Evolutionary conservation across 2,888 invertebrate genomes (phyloP).

Genomic region (Rhingia campestris): DNA sequence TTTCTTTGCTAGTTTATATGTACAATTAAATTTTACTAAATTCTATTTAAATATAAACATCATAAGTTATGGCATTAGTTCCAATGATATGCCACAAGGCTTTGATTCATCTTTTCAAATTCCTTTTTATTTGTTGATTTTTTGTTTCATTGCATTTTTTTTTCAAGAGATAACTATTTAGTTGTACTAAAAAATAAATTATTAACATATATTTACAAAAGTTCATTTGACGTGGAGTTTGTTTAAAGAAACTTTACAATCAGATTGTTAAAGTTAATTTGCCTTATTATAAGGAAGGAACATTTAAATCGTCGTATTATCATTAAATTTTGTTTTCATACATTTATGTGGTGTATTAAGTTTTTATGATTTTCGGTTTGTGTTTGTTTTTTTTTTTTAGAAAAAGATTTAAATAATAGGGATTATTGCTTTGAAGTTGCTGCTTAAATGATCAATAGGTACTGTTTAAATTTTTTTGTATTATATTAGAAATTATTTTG

Average conservation of each 20-base stretch:
- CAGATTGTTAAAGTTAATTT: slow-evolving; percentile 70
- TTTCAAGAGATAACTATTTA: slow-evolving; percentile 41
- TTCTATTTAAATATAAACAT: slow-evolving; percentile 63
- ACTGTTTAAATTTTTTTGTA: not conserved
- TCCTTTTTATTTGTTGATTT: slow-evolving; percentile 18
- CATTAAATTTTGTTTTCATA: slow-evolving; percentile 42
- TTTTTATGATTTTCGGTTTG: not conserved
- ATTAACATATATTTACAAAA: slow-evolving; percentile 65
- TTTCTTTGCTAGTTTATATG: slow-evolving; percentile 17
- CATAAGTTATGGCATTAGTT: slow-evolving; percentile 62
- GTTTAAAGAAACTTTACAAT: slow-evolving; percentile 67
- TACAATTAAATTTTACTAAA: slow-evolving; percentile 59
- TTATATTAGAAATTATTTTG: too few relatives aligned
- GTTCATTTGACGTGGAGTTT: slow-evolving; percentile 39
- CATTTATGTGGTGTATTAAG: slow-evolving; percentile 34
- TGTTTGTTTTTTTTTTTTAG: slow-evolving; percentile 15
- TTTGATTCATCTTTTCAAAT: slow-evolving; percentile 15
- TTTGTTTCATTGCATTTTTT: slow-evolving; percentile 15
- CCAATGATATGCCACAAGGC: slow-evolving; percentile 43
- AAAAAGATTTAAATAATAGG: slow-evolving; percentile 29
- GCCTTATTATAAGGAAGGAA: slow-evolving; percentile 74
- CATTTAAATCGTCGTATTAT: slow-evolving; percentile 73
- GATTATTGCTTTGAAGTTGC: slow-evolving; percentile 41
- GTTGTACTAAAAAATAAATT: slow-evolving; percentile 22
- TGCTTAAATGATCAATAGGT: slow-evolving; percentile 24